Conservation (phyloP, 2,797 vertebrate genomes). For the Hypotaenidia okinawae region DNA sequence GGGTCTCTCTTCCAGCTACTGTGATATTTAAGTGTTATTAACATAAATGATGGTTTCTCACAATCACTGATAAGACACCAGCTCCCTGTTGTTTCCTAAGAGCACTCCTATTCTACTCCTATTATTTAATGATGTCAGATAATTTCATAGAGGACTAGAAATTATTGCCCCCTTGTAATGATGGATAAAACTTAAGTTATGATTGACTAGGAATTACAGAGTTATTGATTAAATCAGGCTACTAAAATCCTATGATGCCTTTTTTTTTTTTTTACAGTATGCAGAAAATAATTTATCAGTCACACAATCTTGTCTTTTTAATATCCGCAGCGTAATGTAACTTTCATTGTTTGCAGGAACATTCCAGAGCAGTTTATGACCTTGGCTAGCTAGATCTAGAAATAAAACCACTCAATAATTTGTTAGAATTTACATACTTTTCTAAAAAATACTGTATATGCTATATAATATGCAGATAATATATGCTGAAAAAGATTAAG, state of each 20-base stretch:
- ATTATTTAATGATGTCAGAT: neutral
- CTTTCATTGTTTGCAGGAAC: conserved; percentile 25
- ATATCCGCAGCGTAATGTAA: neutral
- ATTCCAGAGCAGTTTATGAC: conserved; percentile 36
- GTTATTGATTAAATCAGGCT: conserved; percentile 36
- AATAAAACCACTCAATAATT: conserved; percentile 17
- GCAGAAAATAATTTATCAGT: conserved; percentile 50
- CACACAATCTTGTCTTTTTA: neutral
- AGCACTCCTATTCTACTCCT: neutral
- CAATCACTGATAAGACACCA: neutral
- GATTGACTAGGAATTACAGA: conserved; percentile 20
- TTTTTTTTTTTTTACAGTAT: conserved; percentile 44
- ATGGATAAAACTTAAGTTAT: neutral
- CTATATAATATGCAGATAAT: neutral
- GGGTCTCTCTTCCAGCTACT: neutral
- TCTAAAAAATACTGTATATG: neutral
- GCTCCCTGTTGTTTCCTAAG: neutral
- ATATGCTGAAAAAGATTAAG: neutral
- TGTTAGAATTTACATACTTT: neutral
- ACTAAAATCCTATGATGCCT: neutral
- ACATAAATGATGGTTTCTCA: neutral
- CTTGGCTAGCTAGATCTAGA: neutral
- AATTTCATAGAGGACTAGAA: neutral
- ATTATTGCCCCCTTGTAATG: neutral
- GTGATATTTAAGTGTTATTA: neutral